Conservation (phyloP, 1,140 invertebrate genomes). For the Nomia melanderi region DNA sequence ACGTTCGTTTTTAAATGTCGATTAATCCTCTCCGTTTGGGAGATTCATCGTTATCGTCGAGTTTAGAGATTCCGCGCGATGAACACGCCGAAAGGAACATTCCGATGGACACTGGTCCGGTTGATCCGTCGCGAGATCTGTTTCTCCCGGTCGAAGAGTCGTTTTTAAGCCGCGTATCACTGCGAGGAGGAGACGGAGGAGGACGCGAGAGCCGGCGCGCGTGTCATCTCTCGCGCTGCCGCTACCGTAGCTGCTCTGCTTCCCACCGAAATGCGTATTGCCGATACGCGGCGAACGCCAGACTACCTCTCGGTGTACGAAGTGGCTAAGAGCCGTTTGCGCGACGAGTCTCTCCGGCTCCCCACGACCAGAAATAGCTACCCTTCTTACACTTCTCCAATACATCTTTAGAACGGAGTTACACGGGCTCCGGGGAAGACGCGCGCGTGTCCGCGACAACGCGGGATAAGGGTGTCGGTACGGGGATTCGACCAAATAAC, state of each 20-base stretch:
- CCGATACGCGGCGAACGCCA: constrained; percentile 78
- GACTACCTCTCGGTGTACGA: constrained; percentile 78
- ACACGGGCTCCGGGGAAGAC: constrained; percentile 35
- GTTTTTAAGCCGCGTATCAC: constrained; percentile 1
- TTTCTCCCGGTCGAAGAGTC: background rate
- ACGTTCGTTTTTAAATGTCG: no score
- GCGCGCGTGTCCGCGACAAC: constrained; percentile 5
- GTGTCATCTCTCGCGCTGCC: constrained; percentile 23
- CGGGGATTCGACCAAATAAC: background rate
- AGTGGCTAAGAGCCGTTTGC: constrained; percentile 78
- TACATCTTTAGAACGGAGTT: constrained; percentile 71
- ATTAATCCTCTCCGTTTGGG: no score
- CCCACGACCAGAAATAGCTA: constrained; percentile 81
- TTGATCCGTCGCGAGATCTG: background rate
- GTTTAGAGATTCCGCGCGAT: no score
- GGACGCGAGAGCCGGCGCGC: background rate
- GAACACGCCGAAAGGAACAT: no score
- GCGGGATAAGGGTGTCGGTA: constrained; percentile 10
- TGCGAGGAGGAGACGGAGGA: background rate
- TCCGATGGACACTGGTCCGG: background rate
- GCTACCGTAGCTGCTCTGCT: background rate
- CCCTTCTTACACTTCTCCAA: constrained; percentile 80
- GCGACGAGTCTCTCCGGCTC: constrained; percentile 73
- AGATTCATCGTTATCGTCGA: no score
- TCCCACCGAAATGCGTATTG: constrained; percentile 72